Conservation (phyloP, 2,113 vertebrate genomes). For the Perognathus longimembris region DNA sequence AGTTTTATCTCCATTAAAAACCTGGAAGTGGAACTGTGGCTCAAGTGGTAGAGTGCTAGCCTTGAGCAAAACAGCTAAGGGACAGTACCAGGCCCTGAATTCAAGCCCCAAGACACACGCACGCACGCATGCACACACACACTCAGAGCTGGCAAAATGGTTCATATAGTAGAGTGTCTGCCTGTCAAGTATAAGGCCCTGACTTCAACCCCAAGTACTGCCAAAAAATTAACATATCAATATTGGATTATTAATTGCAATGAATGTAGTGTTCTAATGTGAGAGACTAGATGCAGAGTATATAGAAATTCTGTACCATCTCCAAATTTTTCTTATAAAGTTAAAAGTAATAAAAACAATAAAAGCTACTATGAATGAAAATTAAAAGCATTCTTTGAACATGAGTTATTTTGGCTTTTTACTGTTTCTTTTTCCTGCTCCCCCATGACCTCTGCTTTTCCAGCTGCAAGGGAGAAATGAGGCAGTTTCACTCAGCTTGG, state of each 20-base stretch:
- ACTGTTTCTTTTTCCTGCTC: slow-evolving; percentile 63
- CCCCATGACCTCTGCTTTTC: slow-evolving; percentile 42
- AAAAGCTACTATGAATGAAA: background rate
- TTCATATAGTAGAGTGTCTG: too few species aligned
- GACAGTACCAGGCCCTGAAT: too few species aligned
- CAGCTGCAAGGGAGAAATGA: background rate
- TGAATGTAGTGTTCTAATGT: background rate
- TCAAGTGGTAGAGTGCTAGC: too few species aligned
- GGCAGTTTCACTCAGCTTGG: slow-evolving; percentile 21
- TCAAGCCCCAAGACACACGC: too few species aligned
- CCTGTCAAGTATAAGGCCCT: too few species aligned
- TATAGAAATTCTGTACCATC: background rate
- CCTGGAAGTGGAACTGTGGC: too few species aligned
- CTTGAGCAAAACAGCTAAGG: too few species aligned
- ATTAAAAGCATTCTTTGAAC: slow-evolving; percentile 84
- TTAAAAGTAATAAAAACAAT: background rate
- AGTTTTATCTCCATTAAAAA: too few species aligned
- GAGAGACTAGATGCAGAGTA: background rate
- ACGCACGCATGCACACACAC: too few species aligned
- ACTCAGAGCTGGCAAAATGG: too few species aligned
- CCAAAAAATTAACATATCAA: background rate
- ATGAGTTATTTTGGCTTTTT: slow-evolving; percentile 83
- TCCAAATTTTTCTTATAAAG: background rate
- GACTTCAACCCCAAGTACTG: too few species aligned
- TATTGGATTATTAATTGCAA: background rate